These are phyloP conservation scores for Channallabes apus DNA, from an alignment of 2,797 vertebrate species.

Conservation along the genomic window DNA sequence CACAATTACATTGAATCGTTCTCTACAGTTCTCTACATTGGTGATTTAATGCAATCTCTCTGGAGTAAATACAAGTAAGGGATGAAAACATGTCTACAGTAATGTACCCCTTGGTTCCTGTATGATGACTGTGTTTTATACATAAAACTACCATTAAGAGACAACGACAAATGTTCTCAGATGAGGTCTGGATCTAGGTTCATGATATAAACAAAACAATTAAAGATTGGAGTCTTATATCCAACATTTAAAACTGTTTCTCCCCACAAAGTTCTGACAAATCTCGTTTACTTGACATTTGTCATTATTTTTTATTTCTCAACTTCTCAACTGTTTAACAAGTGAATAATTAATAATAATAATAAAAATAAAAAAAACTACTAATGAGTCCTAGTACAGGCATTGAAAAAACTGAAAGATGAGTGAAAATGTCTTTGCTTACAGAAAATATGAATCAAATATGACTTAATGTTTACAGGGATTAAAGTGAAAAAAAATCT, in stretches of 20 bases:
- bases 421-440: background rate
- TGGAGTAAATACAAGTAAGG: background rate
- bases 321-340: background rate
- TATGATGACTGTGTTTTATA: background rate
- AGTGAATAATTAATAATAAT: background rate
- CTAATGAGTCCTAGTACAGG: background rate
- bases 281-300: background rate
- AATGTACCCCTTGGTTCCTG: background rate
- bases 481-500: too few relatives aligned
- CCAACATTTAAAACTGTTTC: background rate
- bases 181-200: background rate
- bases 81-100: background rate
- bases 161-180: background rate
- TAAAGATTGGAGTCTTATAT: background rate
- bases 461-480: too few relatives aligned
- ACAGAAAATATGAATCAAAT: background rate
- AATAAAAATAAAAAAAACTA: background rate
- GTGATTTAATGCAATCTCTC: background rate
- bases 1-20: background rate
- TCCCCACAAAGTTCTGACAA: background rate
- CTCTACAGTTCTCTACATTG: background rate
- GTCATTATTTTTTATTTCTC: background rate
- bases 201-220: slow-evolving; percentile 1
- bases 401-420: too few relatives aligned
- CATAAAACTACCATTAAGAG: background rate